phyloP scores from a whole-genome alignment of 2,797 vertebrate species.

The Bovichtus variegatus region DNA sequence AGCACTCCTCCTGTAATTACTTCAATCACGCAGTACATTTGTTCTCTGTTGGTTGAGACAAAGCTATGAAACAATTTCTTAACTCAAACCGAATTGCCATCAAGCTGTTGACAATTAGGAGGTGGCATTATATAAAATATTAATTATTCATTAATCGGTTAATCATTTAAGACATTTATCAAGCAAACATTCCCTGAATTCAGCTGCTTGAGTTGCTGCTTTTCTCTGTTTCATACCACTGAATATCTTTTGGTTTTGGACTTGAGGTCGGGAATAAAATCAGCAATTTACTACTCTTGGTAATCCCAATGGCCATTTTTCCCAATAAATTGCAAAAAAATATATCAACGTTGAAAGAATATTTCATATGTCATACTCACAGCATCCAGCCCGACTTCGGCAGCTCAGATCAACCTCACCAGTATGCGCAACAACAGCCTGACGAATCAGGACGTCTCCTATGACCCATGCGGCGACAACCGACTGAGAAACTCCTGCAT shows the following conservation, averaged over 20 bases:
- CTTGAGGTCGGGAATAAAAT: background rate
- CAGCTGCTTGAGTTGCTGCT: background rate
- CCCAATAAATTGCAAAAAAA: too few species aligned
- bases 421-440: constrained; percentile 93
- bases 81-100: background rate
- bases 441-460: constrained; percentile 90
- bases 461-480: constrained; percentile 89
- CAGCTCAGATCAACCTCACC: constrained; percentile 91
- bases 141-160: too few species aligned
- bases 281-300: background rate
- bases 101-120: background rate
- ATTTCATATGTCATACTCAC: background rate
- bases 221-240: background rate
- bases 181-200: background rate
- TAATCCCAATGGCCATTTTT: background rate
- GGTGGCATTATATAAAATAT: background rate
- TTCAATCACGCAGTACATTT: background rate
- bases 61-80: background rate
- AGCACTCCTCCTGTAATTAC: background rate
- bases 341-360: background rate
- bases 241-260: background rate
- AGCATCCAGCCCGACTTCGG: constrained; percentile 93
- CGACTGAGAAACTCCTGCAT: constrained; percentile 96
- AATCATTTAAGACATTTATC: background rate
- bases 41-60: background rate